A percentile compares a stretch with the other conserved stretches of the same genome.
phyloP scores from a whole-genome alignment of 2,113 vertebrate species.

The Todiramphus saurophagus region DNA sequence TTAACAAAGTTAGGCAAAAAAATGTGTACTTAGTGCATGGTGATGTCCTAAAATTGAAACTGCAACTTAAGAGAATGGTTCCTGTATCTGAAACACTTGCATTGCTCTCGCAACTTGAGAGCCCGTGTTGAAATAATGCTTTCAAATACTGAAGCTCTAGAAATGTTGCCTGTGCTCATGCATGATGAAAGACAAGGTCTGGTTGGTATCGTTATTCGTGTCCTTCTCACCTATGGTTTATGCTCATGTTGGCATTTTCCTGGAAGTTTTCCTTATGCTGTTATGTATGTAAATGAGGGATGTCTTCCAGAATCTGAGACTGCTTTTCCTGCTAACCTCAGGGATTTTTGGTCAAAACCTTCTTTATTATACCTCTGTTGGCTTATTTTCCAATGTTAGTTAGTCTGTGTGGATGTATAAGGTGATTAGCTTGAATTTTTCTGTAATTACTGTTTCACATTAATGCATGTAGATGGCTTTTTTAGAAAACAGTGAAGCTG shows the following conservation, averaged over 20 bases:
- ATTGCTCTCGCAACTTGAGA: not conserved
- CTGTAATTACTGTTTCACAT: not conserved
- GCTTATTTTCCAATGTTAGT: not conserved
- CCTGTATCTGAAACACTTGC: not conserved
- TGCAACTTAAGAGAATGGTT: not conserved
- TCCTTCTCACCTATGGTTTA: not conserved
- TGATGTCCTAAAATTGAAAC: not conserved
- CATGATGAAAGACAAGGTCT: not conserved
- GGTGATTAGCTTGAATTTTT: not conserved
- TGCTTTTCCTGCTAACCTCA: not conserved
- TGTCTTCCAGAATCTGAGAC: not conserved
- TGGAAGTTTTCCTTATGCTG: not conserved
- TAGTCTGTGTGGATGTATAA: not conserved
- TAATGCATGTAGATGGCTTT: not conserved
- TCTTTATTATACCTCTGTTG: not conserved
- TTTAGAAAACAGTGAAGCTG: not conserved
- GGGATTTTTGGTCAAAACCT: not conserved
- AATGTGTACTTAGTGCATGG: not conserved
- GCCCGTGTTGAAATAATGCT: not conserved
- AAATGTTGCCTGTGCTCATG: not conserved
- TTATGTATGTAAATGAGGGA: not conserved
- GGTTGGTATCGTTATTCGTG: not conserved
- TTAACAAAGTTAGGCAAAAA: not conserved
- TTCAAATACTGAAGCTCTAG: not conserved
- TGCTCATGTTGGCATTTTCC: not conserved